Conservation (phyloP, 2,797 vertebrate genomes). For the Phyllotis vaccarum region DNA sequence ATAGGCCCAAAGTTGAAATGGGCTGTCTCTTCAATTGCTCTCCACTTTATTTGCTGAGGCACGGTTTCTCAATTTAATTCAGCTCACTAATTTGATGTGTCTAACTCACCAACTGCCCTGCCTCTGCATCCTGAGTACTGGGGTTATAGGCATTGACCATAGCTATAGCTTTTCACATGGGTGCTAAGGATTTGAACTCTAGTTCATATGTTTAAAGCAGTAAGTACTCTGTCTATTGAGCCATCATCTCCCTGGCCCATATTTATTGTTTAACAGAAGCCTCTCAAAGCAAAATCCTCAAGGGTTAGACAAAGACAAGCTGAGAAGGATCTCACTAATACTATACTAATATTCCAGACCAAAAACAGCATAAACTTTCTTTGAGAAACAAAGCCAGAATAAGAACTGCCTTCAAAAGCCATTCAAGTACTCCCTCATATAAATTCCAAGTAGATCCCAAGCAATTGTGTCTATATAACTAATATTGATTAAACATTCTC, state of each 20-base stretch:
- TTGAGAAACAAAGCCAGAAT: conserved; percentile 60
- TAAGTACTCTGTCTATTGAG: neutral
- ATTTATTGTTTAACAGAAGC: conserved; percentile 1
- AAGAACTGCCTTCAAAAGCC: conserved; percentile 11
- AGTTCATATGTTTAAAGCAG: neutral
- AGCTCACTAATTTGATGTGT: neutral
- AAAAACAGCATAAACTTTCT: neutral
- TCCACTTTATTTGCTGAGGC: neutral
- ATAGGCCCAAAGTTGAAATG: neutral
- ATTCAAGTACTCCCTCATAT: neutral
- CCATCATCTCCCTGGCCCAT: neutral
- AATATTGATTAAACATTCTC: neutral
- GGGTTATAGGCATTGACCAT: neutral
- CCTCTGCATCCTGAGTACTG: neutral
- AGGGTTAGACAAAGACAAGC: conserved; percentile 37
- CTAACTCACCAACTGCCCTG: neutral
- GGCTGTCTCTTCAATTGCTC: neutral
- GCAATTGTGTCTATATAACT: neutral
- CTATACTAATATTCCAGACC: neutral
- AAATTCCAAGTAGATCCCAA: conserved; percentile 56
- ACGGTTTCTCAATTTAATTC: neutral
- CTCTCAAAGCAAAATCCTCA: conserved; percentile 36
- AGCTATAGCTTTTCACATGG: neutral
- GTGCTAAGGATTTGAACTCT: neutral
- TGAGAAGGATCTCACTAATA: neutral